Percentiles rank a stretch among this genome's conserved stretches.
Conservation (phyloP, 2,797 vertebrate genomes). For the Gila robusta region DNA sequence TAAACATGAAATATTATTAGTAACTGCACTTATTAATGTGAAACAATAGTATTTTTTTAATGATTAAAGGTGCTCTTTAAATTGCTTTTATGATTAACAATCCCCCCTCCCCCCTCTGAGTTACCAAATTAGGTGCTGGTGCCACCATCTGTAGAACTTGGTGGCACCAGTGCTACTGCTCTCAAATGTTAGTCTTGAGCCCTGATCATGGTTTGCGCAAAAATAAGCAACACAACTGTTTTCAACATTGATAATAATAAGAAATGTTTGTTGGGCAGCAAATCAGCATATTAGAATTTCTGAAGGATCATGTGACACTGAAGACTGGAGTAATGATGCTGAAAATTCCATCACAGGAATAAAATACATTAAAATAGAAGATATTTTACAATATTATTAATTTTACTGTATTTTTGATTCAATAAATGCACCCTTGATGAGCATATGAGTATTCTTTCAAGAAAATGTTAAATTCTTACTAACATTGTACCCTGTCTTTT, state of each 20-base stretch:
- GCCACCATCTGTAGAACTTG: no score
- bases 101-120: no score
- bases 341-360: not conserved
- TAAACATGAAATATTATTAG: not conserved
- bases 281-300: not conserved
- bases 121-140: no score
- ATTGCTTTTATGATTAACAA: no score
- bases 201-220: not conserved
- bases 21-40: not conserved
- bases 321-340: not conserved
- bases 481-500: not conserved
- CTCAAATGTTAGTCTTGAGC: no score
- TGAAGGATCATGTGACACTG: not conserved
- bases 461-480: not conserved
- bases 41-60: not conserved
- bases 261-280: not conserved
- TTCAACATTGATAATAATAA: not conserved
- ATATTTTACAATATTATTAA: not conserved
- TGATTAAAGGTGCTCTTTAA: no score
- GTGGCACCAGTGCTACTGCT: no score
- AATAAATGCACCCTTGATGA: no score
- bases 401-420: not conserved
- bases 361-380: not conserved
- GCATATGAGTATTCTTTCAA: not conserved
- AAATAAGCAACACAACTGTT: not conserved